Evolutionary conservation across 2,797 vertebrate species (phyloP), one percentile per base, ranked within the genome.

Genomic region (Agapornis canus): DNA sequence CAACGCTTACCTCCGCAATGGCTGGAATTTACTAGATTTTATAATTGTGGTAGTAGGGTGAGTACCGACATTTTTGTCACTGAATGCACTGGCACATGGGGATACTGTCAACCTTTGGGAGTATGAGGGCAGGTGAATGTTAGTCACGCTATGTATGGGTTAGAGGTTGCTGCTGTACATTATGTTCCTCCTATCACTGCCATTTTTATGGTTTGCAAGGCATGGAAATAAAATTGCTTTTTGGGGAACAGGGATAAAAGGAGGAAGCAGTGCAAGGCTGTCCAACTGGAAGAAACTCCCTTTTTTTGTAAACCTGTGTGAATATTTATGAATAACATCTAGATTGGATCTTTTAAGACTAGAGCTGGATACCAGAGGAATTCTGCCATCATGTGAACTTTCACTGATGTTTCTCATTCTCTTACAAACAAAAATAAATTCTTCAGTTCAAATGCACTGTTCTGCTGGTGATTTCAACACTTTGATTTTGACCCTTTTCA

Each of bases 11-110:
- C 98, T 99, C 98, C 99, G 99, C 97, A 99, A 99, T 22, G 99
- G 99, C 96, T 99, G 99, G 99, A 99, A 99, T 98, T 98, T 99
- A 98, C 98, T 99, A 90, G 99, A 99, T 97, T 99, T 99, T 98
- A 99, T 99, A 98, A 99, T 99, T 80, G 99, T 99, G 90, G 99
- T 99, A 82, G 99, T 99, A 95, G 99, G 99, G 99, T 99, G 95
- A 99, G 99, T 98, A 95, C 43, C 18, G 5, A 29, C 6, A 1
- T 42, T 27, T 77, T 84, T 84, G 12, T 40, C 60, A 61, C 39
- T 63, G 35, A 20, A 31, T 40, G 15, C 22, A 20, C 42, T 60
- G 39, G 6, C 13, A 8, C 19, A 0, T 3, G 52, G 48, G 57
- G n/a, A 10, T 20, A 2, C 25, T 39, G 57, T 25, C 14, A 39